Evolutionary conservation across 2,888 invertebrate species (phyloP), one percentile per base, ranked within the genome.

Genomic region (Petrophora chlorosata): DNA sequence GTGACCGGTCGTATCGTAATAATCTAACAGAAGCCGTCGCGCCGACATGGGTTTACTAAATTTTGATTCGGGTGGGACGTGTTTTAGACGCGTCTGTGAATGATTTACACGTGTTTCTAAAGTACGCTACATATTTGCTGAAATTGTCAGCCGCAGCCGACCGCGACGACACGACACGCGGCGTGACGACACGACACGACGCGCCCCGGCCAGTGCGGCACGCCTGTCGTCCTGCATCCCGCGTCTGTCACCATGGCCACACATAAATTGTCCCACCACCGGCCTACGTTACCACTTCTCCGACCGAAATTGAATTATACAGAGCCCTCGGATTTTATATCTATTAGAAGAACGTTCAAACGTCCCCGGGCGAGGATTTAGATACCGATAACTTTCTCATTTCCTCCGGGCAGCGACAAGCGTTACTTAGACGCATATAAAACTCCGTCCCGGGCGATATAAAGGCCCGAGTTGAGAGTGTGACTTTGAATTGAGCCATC

Each of bases 341-440:
- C 83, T 87, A 85, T 86, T 84, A 83, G 79, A 78, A 79, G 78
- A 80, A 79, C 81, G 78, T 70, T 79, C 76, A 74, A 69, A 81
- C 71, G 79, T 77, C 84, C 83, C 65, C 63, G 79, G 79, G 81
- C 69, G 68, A 76, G 82, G 86, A 82, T 87, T 87, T 84, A 81
- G 84, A 81, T 79, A 81, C 77, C 79, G 87, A 86, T 87, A 88
- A 87, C 85, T 84, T 88, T 85, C 83, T 84, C 86, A 87, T 87
- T 88, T 89, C 88, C 88, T 84, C 56, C 75, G 76, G 77, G 71
- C 73, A 73, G 68, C 67, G 68, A 66, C 65, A 62, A 65, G 67
- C 76, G 70, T 78, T 76, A 76, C 76, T 76, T 74, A 70, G 70
- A 68, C 73, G 70, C 68, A 65, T 76, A 76, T 76, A 76, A 76